phyloP scores from a whole-genome alignment of 2,797 vertebrate genomes.

The Cephalopachus bancanus region DNA sequence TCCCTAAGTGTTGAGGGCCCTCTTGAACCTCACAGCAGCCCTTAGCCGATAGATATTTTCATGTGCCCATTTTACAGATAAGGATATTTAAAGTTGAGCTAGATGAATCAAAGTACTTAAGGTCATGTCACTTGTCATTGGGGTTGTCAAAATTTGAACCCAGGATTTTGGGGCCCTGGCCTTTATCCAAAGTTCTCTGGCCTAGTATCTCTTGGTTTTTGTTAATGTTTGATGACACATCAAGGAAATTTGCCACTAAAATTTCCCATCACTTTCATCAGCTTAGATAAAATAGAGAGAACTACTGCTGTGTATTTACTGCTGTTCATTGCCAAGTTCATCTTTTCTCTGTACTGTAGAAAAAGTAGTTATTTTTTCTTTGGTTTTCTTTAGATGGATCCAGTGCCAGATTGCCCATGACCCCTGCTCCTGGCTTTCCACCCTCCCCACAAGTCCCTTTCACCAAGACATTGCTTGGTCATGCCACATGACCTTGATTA shows the following conservation, averaged over 20 bases:
- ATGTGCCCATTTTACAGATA: neutral
- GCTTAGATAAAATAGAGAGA: neutral
- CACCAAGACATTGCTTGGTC: neutral
- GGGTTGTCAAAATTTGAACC: neutral
- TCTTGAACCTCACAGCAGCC: neutral
- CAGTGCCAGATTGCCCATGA: neutral
- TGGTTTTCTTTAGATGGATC: neutral
- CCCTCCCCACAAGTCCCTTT: neutral
- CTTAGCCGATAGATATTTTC: neutral
- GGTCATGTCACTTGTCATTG: neutral
- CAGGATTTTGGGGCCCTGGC: neutral
- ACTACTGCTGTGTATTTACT: neutral
- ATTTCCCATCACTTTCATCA: neutral
- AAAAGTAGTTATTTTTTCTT: constrained; percentile 48
- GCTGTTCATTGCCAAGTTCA: neutral
- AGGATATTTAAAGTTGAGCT: neutral
- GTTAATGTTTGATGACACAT: neutral
- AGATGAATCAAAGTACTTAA: neutral
- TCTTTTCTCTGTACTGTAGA: constrained; percentile 39
- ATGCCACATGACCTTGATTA: constrained; percentile 76
- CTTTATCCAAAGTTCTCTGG: neutral
- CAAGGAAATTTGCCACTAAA: neutral
- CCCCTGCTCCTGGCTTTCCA: neutral
- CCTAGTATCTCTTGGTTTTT: neutral
- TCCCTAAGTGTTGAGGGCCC: neutral